Evolutionary conservation across 2,113 vertebrate genomes (phyloP), one percentile per base, ranked within the genome.

Genomic region (Willisornis vidua): DNA sequence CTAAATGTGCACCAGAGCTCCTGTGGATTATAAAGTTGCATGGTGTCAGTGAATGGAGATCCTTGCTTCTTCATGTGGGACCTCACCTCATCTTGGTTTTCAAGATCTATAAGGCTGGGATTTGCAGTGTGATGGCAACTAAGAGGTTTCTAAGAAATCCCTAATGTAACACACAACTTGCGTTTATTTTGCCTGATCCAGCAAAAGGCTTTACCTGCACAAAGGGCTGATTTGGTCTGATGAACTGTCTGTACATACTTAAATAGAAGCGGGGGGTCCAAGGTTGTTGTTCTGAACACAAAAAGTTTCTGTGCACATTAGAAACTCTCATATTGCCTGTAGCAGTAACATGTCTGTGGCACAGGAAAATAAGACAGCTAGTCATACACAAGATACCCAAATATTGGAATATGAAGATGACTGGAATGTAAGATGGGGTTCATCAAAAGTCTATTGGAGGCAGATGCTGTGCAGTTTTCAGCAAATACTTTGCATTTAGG

Each of bases 401-500:
- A 79, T 37, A 15, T 9, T 65, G 49, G 26, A 75, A 68, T 45
- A 43, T 54, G 31, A 72, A 68, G 66, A 76, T 58, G 37, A 45
- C 43, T 57, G 67, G 31, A 79, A 59, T 19, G 16, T 52, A 93
- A 85, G 54, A 43, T 31, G 41, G 28, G 14, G 23, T 76, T 95
- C 90, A 85, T 85, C 89, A 54, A 45, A 95, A 91, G 37, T 26
- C 78, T 87, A 18, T 92, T 85, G 43, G 59, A 84, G 85, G 83
- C 94, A 96, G 91, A 92, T 85, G 89, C 71, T 89, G n/a, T 58
- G 62, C 62, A 91, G 74, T 76, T 89, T 94, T 91, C 89, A 94
- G 57, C 79, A 74, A 96, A 89, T 58, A 82, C 71, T 93, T 89
- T 66, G 43, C 87, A 82, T 87, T 96, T 95, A 9, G 15, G 37